Conservation (phyloP, 1,140 invertebrate species). For the Macrostomum lignano region DNA sequence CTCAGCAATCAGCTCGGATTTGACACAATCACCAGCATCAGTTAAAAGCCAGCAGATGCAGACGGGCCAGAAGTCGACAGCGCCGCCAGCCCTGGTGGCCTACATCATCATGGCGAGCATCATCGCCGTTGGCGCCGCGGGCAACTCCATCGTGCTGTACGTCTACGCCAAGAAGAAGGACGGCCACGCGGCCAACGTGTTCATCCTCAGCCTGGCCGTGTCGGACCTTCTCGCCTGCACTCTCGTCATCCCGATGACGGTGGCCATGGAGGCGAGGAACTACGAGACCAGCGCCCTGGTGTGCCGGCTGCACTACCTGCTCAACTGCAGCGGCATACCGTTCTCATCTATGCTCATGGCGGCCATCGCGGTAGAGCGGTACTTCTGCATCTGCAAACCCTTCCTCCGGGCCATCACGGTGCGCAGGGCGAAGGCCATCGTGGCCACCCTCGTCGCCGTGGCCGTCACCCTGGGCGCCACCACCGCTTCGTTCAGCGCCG, state of each 20-base stretch:
- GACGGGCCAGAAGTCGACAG: too few species aligned
- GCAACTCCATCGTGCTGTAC: slow-evolving; percentile 6
- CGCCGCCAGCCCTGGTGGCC: too few species aligned
- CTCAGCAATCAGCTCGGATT: too few species aligned
- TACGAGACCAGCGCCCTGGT: slow-evolving; percentile 8
- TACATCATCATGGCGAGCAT: slow-evolving; percentile 6
- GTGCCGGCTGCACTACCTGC: slow-evolving; percentile 21
- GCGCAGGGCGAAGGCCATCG: slow-evolving; percentile 13
- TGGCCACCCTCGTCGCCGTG: too few species aligned
- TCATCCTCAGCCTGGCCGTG: slow-evolving; percentile 19
- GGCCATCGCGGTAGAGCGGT: slow-evolving; percentile 21
- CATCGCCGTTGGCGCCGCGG: slow-evolving; percentile 6
- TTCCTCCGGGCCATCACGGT: slow-evolving; percentile 16
- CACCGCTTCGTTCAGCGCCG: too few species aligned
- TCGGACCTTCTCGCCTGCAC: slow-evolving; percentile 19
- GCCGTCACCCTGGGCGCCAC: too few species aligned
- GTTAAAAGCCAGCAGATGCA: too few species aligned
- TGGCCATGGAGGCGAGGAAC: slow-evolving; percentile 12
- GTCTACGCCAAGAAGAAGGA: slow-evolving; percentile 8
- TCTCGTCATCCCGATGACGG: slow-evolving; percentile 18
- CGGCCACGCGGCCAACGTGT: slow-evolving; percentile 11
- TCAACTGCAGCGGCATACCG: slow-evolving; percentile 19
- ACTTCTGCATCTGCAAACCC: slow-evolving; percentile 24
- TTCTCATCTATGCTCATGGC: slow-evolving; percentile 23
- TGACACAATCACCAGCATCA: too few species aligned